These are phyloP conservation scores for Melinopterus prodromus DNA, from an alignment of 2,888 invertebrate species.

Conservation along the genomic window DNA sequence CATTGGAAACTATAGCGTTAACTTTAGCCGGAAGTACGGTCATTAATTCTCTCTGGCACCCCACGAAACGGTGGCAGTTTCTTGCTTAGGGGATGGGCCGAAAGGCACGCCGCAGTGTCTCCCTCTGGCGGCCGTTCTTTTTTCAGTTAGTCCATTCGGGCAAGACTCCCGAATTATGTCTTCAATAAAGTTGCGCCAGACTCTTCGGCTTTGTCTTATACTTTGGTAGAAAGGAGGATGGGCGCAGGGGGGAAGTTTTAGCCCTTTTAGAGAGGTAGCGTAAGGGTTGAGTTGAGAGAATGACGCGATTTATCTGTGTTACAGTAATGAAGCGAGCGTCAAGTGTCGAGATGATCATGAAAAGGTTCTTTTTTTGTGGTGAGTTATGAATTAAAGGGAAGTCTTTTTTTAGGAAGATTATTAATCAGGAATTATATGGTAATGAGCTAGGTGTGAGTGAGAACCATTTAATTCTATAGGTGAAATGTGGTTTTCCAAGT, in stretches of 20 bases:
- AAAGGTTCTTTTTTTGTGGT: background rate
- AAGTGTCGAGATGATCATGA: background rate
- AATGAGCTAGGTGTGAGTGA: no score
- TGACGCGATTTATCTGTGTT: background rate
- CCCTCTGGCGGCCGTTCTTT: background rate
- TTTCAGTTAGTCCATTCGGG: background rate
- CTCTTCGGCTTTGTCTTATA: background rate
- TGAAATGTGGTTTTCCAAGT: no score
- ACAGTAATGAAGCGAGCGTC: background rate
- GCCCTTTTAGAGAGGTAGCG: background rate
- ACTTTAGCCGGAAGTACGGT: background rate
- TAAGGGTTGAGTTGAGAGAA: background rate
- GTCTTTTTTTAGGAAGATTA: no score
- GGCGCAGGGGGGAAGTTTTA: background rate
- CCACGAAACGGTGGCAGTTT: background rate
- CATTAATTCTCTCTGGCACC: background rate
- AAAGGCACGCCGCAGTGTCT: background rate
- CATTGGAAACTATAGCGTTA: background rate
- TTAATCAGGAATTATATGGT: no score
- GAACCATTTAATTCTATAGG: no score
- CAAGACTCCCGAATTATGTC: background rate
- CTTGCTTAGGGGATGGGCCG: background rate
- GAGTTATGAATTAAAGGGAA: background rate
- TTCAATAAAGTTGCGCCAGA: background rate
- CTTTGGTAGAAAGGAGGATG: background rate